A percentile compares a stretch with the other conserved stretches of the same genome.
Evolutionary conservation across 2,888 invertebrate species (phyloP).

Genomic region (Tridacna crocea): DNA sequence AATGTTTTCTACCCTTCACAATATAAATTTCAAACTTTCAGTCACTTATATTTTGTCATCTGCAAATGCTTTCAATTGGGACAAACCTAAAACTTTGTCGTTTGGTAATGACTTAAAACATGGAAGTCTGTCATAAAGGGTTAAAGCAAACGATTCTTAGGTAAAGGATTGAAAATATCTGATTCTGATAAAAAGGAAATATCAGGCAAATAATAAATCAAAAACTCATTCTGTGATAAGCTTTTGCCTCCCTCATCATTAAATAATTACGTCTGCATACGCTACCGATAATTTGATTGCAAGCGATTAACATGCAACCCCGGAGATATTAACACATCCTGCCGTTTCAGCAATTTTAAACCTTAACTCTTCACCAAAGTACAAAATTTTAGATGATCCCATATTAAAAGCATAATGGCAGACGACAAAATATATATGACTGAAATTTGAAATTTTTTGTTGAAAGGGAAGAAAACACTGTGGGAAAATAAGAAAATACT

Average conservation of each 20-base stretch:
- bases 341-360: too few species aligned
- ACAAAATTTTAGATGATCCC: too few species aligned
- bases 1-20: neutral
- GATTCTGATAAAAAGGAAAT: neutral
- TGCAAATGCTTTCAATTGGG: too few species aligned
- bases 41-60: too few species aligned
- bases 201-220: slow-evolving; percentile 45
- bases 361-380: too few species aligned
- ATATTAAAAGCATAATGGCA: too few species aligned
- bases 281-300: slow-evolving; percentile 20
- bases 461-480: too few species aligned
- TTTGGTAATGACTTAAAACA: neutral
- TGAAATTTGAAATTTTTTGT: too few species aligned
- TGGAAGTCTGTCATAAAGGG: neutral
- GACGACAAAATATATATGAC: too few species aligned
- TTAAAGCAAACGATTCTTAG: neutral
- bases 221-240: slow-evolving; percentile 41
- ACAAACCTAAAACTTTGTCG: too few species aligned
- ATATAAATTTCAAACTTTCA: too few species aligned
- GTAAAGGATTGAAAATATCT: neutral
- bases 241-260: slow-evolving; percentile 29
- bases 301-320: slow-evolving; percentile 14
- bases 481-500: too few species aligned
- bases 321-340: neutral
- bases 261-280: slow-evolving; percentile 37